Evolutionary conservation across 1,140 invertebrate species (phyloP), one percentile per base, ranked within the genome.

Genomic region (Leptoteleia sp.): DNA sequence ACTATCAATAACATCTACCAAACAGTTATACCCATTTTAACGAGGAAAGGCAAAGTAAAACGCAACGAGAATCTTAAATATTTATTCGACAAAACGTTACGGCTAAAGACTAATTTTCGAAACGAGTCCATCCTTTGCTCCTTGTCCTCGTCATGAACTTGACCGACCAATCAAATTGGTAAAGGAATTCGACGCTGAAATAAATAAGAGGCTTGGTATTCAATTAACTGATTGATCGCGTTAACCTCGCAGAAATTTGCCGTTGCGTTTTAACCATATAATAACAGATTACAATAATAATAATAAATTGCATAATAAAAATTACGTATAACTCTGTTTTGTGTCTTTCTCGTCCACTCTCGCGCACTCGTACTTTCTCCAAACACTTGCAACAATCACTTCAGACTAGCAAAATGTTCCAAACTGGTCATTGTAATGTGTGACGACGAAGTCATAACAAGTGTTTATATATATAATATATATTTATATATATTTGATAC

Each of bases 241-340:
- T 65, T 65, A 43, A 54, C 54, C 9, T 43, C 38, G 40, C 13
- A 43, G 8, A 17, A 13, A 15, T 6, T 33, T 31, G 33, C 15
- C 35, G 33, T 31, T 35, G 12, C 37, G 22, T 65, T 9, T 31
- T 68, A 55, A 68, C 48, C 43, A 55, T 68, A 68, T 47, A 55
- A 55, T 68, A 68, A 68, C 64, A 68, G 64, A 55, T 68, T 55
- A 68, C 64, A 68, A 68, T 68, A 31, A 35, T 68, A 55, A n/a
- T n/a, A n/a, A n/a, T n/a, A n/a, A n/a, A 57, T 57, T 57, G 59
- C 65, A 50, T 70, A 70, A 59, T 70, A 12, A 19, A 42, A 59
- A 57, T 55, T 57, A 59, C 50, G 33, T 67, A 57, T 55, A n/a
- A 48, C 33, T 57, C 42, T 57, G 35, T 52, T 43, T 54, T 37